Evolutionary conservation across 2,113 vertebrate genomes (phyloP).

Genomic region (Cavia porcellus): DNA sequence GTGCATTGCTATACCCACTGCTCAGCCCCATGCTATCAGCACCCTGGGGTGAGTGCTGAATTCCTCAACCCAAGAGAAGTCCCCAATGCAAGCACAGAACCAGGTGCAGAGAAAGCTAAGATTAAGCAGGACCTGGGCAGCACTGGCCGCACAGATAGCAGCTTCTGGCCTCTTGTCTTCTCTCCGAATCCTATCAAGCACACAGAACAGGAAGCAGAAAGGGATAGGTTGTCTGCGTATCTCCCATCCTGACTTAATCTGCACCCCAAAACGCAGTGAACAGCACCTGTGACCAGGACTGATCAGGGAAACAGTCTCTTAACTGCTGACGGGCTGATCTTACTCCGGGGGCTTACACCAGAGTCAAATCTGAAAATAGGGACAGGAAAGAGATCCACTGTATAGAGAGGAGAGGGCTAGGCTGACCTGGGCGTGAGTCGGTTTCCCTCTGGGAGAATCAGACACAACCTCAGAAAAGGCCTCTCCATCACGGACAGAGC

Average conservation of each 20-base stretch:
- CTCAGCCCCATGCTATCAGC: not conserved
- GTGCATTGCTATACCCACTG: rapidly evolving
- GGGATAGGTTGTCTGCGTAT: rapidly evolving
- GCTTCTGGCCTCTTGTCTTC: not conserved
- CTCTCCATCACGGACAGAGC: too few relatives aligned
- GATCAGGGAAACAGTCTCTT: not conserved
- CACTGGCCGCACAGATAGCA: rapidly evolving
- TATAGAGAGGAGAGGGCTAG: not conserved
- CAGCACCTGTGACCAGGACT: rapidly evolving
- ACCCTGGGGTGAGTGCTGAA: not conserved
- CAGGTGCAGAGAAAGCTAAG: rapidly evolving
- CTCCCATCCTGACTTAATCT: not conserved
- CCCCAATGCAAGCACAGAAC: rapidly evolving
- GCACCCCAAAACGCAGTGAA: rapidly evolving
- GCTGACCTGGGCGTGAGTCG: too few relatives aligned
- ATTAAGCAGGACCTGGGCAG: not conserved
- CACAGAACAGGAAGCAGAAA: not conserved
- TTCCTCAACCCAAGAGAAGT: not conserved
- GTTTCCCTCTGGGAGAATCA: not conserved
- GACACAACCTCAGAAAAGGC: not conserved
- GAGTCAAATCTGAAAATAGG: not conserved
- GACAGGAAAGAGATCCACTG: rapidly evolving
- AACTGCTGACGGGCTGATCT: not conserved
- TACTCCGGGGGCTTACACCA: not conserved
- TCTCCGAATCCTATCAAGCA: not conserved